These are phyloP conservation scores for Pipra filicauda DNA, from an alignment of 2,113 vertebrate species.

Conservation along the genomic window DNA sequence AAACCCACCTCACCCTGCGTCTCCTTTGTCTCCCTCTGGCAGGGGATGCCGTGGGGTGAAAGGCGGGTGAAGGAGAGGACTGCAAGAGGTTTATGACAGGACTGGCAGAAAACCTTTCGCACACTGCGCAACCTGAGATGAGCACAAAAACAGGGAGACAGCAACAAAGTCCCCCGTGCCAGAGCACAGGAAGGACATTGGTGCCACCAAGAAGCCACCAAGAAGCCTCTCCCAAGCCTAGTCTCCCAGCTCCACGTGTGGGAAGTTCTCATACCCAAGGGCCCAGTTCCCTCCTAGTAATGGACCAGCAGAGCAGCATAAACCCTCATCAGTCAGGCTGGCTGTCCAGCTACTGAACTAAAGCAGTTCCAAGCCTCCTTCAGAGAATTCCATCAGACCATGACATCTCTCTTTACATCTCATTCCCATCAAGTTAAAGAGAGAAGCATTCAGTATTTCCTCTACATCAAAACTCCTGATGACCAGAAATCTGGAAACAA, in stretches of 20 bases:
- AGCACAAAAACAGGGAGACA: neutral
- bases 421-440: neutral
- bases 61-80: neutral
- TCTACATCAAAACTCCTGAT: neutral
- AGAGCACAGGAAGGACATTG: accelerated
- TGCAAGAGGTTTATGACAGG: accelerated
- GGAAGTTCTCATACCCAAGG: neutral
- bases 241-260: accelerated
- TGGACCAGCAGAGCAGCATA: neutral
- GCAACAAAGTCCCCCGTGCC: accelerated
- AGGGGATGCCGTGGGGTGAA: neutral
- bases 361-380: neutral
- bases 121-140: neutral
- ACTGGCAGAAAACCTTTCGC: neutral
- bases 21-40: neutral
- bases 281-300: neutral
- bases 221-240: neutral
- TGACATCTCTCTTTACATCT: neutral
- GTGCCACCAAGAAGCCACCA: neutral
- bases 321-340: neutral
- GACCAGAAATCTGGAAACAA: neutral
- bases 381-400: neutral
- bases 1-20: neutral
- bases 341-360: neutral
- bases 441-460: neutral